A percentile compares a stretch with the other conserved stretches of the same genome.
Conservation (phyloP, 1,140 invertebrate species). For the Anastrepha ludens region DNA sequence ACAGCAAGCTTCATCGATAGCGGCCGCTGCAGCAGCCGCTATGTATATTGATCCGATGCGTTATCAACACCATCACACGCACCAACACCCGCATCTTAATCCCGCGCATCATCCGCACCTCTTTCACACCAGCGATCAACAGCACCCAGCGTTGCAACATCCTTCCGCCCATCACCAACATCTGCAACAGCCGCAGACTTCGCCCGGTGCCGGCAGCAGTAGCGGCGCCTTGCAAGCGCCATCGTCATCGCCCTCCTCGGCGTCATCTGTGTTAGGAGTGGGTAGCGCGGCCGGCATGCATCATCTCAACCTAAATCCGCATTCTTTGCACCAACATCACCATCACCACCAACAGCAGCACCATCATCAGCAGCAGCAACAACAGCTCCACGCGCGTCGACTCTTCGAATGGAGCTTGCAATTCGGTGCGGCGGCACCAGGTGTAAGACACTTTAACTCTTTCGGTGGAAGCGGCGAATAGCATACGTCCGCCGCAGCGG, state of each 20-base stretch:
- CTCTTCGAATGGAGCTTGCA: slow-evolving; percentile 73
- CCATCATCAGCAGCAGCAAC: slow-evolving; percentile 73
- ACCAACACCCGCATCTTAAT: slow-evolving; percentile 72
- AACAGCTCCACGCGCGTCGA: slow-evolving; percentile 72
- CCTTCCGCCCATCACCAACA: slow-evolving; percentile 64
- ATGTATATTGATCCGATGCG: slow-evolving; percentile 75
- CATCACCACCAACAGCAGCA: slow-evolving; percentile 71
- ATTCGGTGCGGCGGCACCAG: slow-evolving; percentile 71
- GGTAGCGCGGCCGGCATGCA: slow-evolving; percentile 62
- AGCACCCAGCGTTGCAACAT: slow-evolving; percentile 65
- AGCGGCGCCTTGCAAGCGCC: slow-evolving; percentile 67
- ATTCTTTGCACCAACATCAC: slow-evolving; percentile 70
- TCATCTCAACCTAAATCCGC: slow-evolving; percentile 66
- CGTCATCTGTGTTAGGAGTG: slow-evolving; percentile 62
- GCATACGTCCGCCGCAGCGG: slow-evolving; percentile 72
- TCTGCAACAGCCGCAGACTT: slow-evolving; percentile 64
- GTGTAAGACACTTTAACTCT: slow-evolving; percentile 71
- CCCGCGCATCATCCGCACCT: slow-evolving; percentile 73
- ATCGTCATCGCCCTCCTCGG: slow-evolving; percentile 68
- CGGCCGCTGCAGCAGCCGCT: slow-evolving; percentile 72
- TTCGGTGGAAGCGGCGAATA: slow-evolving; percentile 72
- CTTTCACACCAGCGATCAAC: slow-evolving; percentile 72
- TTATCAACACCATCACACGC: slow-evolving; percentile 71
- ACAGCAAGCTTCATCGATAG: slow-evolving; percentile 70
- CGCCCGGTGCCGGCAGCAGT: slow-evolving; percentile 67